phyloP scores from a whole-genome alignment of 2,113 vertebrate genomes.

The Vombatus ursinus region DNA sequence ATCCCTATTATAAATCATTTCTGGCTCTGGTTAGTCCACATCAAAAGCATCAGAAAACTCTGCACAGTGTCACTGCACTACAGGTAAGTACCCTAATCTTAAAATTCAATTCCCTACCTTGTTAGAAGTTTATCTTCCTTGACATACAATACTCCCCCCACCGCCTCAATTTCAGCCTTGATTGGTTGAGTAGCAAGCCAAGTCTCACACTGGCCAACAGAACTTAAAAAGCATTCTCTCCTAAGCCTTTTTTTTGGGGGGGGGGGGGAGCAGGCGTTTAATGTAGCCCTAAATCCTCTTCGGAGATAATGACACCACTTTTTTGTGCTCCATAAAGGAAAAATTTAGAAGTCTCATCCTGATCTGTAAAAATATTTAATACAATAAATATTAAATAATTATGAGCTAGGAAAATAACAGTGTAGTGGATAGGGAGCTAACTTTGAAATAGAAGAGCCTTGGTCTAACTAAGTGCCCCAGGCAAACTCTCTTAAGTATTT shows the following conservation, averaged over 20 bases:
- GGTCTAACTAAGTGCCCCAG: not conserved
- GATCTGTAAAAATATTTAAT: not conserved
- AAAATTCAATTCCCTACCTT: not conserved
- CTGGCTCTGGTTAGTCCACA: constrained; percentile 27
- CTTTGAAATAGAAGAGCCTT: not conserved
- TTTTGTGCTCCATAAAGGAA: not conserved
- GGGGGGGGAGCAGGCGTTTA: not conserved
- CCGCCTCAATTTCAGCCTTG: not conserved
- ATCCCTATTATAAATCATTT: not conserved
- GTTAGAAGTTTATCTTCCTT: not conserved
- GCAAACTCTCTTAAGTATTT: not conserved
- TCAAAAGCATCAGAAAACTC: not conserved
- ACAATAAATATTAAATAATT: not conserved
- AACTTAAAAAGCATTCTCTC: not conserved
- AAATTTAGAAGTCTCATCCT: not conserved
- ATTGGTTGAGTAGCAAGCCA: not conserved
- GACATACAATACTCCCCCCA: not conserved
- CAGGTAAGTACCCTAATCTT: not conserved
- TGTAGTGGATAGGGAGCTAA: not conserved
- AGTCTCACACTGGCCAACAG: not conserved
- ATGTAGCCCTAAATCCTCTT: not conserved
- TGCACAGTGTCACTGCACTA: not conserved
- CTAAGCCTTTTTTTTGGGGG: not conserved
- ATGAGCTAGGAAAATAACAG: not conserved
- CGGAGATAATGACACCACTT: not conserved